These are phyloP conservation scores for Acanthornis magna DNA, from an alignment of 2,797 vertebrate species.

Conservation along the genomic window DNA sequence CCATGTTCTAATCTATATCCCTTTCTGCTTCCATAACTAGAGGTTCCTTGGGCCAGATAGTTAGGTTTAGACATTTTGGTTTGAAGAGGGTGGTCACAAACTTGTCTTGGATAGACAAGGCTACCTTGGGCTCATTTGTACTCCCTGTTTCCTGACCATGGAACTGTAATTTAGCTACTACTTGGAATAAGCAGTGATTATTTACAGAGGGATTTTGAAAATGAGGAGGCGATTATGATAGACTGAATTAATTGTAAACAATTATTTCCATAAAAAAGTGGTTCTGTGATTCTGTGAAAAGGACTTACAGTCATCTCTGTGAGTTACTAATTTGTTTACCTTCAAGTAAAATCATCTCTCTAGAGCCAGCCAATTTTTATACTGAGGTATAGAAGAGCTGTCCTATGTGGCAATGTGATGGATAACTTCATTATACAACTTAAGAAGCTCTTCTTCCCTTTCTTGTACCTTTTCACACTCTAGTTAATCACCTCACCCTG, in stretches of 20 bases:
- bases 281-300: not conserved
- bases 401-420: not conserved
- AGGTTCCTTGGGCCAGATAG: not conserved
- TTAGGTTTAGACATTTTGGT: not conserved
- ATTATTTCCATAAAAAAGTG: not conserved
- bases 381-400: not conserved
- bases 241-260: not conserved
- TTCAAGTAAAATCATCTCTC: constrained; percentile 42
- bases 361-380: constrained; percentile 4
- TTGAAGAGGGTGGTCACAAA: not conserved
- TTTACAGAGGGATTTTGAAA: not conserved
- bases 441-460: constrained; percentile 55
- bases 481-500: constrained; percentile 12
- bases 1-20: not conserved
- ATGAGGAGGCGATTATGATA: not conserved
- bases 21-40: not conserved
- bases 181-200: not conserved
- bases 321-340: constrained; percentile 58
- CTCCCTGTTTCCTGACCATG: not conserved
- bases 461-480: constrained; percentile 45
- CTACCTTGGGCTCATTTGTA: not conserved
- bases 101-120: not conserved
- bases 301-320: not conserved
- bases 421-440: constrained; percentile 69
- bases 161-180: not conserved